Conservation (phyloP, 2,888 invertebrate species). For the Calameuta pallipes region DNA sequence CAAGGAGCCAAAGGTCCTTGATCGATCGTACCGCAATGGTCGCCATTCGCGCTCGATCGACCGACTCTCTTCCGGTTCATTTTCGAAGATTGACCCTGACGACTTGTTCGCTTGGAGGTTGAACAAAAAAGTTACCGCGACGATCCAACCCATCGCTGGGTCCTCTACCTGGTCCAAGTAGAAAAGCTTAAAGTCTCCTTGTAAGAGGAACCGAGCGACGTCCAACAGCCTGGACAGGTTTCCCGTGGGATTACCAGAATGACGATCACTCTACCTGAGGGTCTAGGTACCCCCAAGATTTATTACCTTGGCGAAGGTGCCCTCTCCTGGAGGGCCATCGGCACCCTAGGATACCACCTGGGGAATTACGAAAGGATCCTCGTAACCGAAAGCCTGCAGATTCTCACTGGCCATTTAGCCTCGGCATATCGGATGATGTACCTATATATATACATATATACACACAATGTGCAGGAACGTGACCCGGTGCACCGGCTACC, state of each 20-base stretch:
- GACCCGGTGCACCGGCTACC: background rate
- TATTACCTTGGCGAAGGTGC: background rate
- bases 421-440: background rate
- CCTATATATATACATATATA: background rate
- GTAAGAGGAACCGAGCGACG: background rate
- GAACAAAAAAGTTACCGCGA: background rate
- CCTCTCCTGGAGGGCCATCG: background rate
- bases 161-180: background rate
- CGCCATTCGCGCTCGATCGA: too few species aligned
- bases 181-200: background rate
- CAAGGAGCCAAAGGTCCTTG: background rate
- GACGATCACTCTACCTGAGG: constrained; percentile 2
- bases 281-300: background rate
- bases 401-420: background rate
- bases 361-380: background rate
- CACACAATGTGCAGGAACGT: background rate
- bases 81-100: background rate
- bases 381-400: background rate
- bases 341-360: background rate
- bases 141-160: background rate
- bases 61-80: background rate
- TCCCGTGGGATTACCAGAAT: constrained; percentile 1
- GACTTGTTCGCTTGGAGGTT: background rate
- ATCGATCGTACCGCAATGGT: background rate
- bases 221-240: background rate